phyloP scores from a whole-genome alignment of 1,140 invertebrate genomes.

The Eriosoma lanigerum region DNA sequence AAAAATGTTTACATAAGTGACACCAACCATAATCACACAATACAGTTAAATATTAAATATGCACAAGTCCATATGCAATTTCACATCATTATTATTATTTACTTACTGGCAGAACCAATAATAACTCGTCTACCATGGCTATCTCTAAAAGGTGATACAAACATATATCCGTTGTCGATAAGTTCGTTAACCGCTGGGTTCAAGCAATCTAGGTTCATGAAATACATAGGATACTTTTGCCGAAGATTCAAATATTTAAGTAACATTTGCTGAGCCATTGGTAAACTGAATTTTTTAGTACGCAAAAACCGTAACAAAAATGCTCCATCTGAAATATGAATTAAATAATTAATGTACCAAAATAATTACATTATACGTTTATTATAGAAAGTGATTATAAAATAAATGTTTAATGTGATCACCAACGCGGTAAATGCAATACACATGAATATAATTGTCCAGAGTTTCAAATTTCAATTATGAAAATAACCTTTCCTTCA shows the following conservation, averaged over 20 bases:
- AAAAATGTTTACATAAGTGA: too few species aligned
- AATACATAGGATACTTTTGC: slow-evolving; percentile 66
- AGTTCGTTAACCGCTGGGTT: slow-evolving; percentile 62
- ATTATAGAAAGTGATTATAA: too few species aligned
- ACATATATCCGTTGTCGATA: slow-evolving; percentile 60
- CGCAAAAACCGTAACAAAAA: slow-evolving; percentile 77
- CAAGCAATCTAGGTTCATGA: slow-evolving; percentile 67
- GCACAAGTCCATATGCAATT: background rate
- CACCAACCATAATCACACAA: too few species aligned
- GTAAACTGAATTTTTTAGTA: slow-evolving; percentile 76
- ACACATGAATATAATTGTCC: too few species aligned
- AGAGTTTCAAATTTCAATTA: too few species aligned
- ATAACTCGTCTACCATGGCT: slow-evolving; percentile 70
- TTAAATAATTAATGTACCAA: background rate
- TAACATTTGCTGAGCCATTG: slow-evolving; percentile 74
- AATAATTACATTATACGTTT: too few species aligned
- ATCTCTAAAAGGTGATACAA: slow-evolving; percentile 72
- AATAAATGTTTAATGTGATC: too few species aligned
- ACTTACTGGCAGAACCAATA: slow-evolving; percentile 66
- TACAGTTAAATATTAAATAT: background rate
- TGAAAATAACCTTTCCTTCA: too few species aligned
- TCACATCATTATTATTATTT: background rate
- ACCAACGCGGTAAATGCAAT: too few species aligned
- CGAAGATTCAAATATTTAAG: slow-evolving; percentile 77
- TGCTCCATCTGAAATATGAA: slow-evolving; percentile 64